phyloP scores from a whole-genome alignment of 2,888 invertebrate genomes.

The Nycteola revayana region DNA sequence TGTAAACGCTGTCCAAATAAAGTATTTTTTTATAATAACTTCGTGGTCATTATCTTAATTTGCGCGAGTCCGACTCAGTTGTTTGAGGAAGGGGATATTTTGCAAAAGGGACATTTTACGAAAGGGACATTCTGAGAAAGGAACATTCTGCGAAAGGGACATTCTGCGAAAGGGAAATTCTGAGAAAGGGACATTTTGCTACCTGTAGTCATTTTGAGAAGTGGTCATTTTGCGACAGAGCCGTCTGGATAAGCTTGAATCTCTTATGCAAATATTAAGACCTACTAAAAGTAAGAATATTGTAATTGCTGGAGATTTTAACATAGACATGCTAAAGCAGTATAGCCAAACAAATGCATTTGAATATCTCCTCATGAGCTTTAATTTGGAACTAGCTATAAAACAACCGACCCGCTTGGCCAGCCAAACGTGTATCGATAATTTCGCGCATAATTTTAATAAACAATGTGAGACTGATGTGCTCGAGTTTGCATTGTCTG shows the following conservation, averaged over 20 bases:
- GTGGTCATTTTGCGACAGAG: no score
- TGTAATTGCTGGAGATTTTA: slow-evolving; percentile 1
- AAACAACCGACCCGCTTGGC: neutral
- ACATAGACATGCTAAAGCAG: slow-evolving; percentile 1
- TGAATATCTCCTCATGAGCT: neutral
- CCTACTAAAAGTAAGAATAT: neutral
- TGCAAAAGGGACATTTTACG: no score
- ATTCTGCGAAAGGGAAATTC: no score
- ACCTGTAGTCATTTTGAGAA: no score
- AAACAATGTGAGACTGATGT: neutral
- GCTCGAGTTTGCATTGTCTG: slow-evolving; percentile 1
- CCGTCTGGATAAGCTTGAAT: neutral
- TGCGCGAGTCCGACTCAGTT: no score
- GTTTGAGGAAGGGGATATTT: no score
- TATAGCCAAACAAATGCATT: neutral
- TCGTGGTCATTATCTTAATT: no score
- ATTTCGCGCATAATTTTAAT: neutral
- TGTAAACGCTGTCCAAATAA: no score
- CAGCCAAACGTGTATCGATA: slow-evolving; percentile 1
- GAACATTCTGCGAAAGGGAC: no score
- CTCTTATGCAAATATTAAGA: neutral
- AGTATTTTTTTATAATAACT: no score
- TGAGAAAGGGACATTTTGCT: no score
- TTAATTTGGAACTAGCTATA: neutral
- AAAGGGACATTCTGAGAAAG: no score